Evolutionary conservation across 2,797 vertebrate species (phyloP).

Genomic region (Thamnophis elegans): DNA sequence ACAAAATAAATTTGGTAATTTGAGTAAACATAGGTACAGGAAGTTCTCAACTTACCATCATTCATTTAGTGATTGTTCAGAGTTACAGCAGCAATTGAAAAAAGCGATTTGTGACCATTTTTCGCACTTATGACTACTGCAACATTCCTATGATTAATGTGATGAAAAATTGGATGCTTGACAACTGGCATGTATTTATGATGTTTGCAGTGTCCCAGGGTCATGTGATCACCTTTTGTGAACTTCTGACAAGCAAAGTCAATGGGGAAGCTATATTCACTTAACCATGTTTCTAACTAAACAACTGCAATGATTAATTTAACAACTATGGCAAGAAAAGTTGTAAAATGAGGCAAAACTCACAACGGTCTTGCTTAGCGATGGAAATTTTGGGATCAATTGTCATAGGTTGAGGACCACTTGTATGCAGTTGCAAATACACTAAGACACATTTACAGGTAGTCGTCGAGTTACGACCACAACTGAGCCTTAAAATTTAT

Average conservation of each 20-base stretch:
- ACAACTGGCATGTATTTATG: background rate
- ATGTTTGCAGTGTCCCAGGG: background rate
- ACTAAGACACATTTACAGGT: background rate
- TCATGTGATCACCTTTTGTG: background rate
- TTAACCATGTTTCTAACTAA: background rate
- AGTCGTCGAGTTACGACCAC: too few relatives aligned
- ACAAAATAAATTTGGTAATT: background rate
- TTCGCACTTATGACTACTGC: background rate
- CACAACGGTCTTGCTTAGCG: background rate
- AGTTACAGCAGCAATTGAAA: background rate
- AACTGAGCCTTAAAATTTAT: too few relatives aligned
- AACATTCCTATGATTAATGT: background rate
- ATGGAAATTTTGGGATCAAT: background rate
- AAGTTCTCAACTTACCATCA: background rate
- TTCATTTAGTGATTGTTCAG: background rate
- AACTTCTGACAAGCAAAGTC: background rate
- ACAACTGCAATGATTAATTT: background rate
- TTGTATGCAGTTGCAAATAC: background rate
- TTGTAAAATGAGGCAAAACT: background rate
- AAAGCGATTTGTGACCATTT: background rate
- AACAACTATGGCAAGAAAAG: background rate
- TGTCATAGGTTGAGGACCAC: background rate
- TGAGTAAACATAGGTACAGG: background rate
- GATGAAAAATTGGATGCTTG: background rate
- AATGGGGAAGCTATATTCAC: background rate